Evolutionary conservation across 2,888 invertebrate genomes (phyloP).

Genomic region (Tipula vernalis): DNA sequence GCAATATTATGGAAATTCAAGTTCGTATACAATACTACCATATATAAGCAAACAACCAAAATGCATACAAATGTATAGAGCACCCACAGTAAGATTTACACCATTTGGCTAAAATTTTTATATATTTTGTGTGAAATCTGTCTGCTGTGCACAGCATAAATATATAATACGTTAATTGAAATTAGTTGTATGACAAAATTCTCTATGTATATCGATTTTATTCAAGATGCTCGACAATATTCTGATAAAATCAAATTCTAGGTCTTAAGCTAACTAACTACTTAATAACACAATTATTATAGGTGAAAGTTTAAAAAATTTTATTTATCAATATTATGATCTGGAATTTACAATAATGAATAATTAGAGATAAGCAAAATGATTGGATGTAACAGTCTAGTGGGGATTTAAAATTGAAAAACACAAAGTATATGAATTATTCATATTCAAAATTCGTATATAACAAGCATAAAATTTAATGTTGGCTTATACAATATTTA

Average conservation of each 20-base stretch:
- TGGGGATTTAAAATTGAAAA: background rate
- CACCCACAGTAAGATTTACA: background rate
- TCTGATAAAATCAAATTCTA: no score
- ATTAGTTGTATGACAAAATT: background rate
- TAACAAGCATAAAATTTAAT: background rate
- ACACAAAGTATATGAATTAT: background rate
- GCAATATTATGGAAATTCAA: background rate
- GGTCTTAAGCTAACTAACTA: background rate
- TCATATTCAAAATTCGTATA: background rate
- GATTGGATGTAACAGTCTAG: background rate
- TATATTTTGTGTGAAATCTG: background rate
- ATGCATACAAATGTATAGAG: background rate
- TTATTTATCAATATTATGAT: background rate
- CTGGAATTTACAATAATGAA: background rate
- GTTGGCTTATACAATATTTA: background rate
- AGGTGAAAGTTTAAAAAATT: no score
- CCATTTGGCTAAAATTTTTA: background rate
- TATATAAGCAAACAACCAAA: background rate
- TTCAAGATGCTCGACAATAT: background rate
- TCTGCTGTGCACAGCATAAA: background rate
- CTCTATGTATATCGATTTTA: background rate
- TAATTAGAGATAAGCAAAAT: background rate
- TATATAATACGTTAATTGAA: background rate
- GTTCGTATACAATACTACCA: background rate
- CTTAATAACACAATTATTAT: no score